These are phyloP conservation scores for Amaurobius ferox DNA, from an alignment of 2,888 invertebrate genomes.

Conservation along the genomic window DNA sequence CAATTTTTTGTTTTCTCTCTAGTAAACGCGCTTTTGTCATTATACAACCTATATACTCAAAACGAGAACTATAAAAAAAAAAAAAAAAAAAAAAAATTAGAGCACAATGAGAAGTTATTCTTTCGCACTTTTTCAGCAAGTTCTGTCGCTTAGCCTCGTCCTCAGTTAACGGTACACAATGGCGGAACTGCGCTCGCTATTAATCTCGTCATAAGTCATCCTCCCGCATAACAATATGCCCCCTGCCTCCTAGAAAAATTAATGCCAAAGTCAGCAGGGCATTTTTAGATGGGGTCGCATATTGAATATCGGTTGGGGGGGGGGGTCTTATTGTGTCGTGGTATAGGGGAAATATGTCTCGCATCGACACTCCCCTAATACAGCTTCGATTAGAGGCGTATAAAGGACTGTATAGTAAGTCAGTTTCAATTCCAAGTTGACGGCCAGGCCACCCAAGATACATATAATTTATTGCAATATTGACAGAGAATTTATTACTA, in stretches of 20 bases:
- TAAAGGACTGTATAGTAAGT: neutral
- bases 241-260: neutral
- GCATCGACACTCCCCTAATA: neutral
- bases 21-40: no score
- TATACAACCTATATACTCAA: no score
- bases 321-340: neutral
- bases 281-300: neutral
- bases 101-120: no score
- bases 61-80: no score
- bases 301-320: neutral
- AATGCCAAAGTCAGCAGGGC: slow-evolving; percentile 8
- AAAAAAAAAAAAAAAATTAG: no score
- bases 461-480: no score
- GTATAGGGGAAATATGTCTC: neutral
- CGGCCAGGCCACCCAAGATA: no score
- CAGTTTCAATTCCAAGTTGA: no score
- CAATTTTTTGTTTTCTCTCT: no score
- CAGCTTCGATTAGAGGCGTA: neutral
- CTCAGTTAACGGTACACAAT: neutral
- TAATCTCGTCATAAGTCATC: neutral
- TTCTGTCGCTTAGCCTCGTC: neutral
- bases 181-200: neutral
- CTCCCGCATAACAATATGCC: neutral
- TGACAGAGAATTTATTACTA: no score
- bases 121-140: neutral